Evolutionary conservation across 1,140 invertebrate genomes (phyloP), one percentile per base, ranked within the genome.

Genomic region (Drosophila nebulosa): DNA sequence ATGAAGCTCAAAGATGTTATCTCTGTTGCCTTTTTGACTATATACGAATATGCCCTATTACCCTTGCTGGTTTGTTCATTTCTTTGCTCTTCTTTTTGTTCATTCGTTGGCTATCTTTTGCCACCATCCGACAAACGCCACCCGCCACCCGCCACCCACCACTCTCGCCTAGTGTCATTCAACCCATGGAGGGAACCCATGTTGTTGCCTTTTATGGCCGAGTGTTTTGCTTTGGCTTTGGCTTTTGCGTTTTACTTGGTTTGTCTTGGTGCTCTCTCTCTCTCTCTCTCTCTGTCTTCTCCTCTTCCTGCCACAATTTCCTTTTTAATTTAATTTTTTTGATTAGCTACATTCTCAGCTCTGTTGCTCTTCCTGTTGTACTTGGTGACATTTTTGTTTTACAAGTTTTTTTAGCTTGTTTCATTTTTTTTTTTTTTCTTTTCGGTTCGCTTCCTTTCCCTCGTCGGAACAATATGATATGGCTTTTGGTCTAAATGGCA

Each of bases 251-350:
- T 32, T 32, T 3, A 32, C 30, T 32, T 32, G 10, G 30, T 32
- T 32, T 32, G 16, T 16, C 18, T 16, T 30, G 52, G 6, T 53
- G 52, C 52, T 55, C 62, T 30, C 27, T 30, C 27, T 9, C 27
- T 10, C 27, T 30, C 7, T 9, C 7, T 9, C 27, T 27, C 26
- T 27, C 0, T 1, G 1, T 6, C 26, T 10, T 9, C 10, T 2
- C 18, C 62, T 51, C 18, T 59, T 22, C 6, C 65, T 60, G 35
- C 60, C 61, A 60, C 50, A 83, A 83, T 76, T 71, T 72, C 52
- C 42, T 36, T 72, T 75, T 72, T 42, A 68, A 62, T 67, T 50
- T 50, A 58, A 73, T 75, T 79, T 76, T 80, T 81, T 78, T 81
- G 59, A 80, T 80, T 80, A 69, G 73, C 64, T 59, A 69, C 58